Base-by-base conservation (phyloP, 2,888 invertebrate species). In the Rhogogaster chlorosoma region DNA sequence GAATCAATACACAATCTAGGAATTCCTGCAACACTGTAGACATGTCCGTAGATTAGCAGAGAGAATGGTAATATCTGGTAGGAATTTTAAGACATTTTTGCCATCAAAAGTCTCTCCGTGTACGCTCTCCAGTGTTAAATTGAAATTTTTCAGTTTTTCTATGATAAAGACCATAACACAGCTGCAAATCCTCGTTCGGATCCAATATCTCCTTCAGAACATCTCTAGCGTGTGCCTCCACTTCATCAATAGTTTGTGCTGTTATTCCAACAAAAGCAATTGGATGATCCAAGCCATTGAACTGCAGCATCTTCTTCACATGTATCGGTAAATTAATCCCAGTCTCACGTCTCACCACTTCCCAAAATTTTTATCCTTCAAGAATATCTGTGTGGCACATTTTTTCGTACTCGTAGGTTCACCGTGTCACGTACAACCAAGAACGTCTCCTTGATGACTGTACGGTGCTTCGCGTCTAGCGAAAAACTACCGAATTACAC, bases 361-460 rank as follows among this genome's bases (percentile, higher is more conserved):
- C 84, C 84, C 84, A 77, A 77, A 84, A 84, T 18, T 6, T 70
- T 84, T 84, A 75, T 0, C 77, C 84, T 77, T 77, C 61, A 36
- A 84, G 1, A 84, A 84, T 61, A 84, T 84, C 84, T 45, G 78
- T 57, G 32, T 77, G 78, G 64, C 64, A 78, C 84, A 84, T 84
- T 83, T 83, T 83, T 36, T 29, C 12, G 10, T 12, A 57, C 18
- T 10, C 9, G 57, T 57, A 18, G 75, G 2, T n/a, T 32, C n/a
- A 84, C 71, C 38, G 77, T 84, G 77, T 61, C 64, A 61, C 49
- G 67, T 84, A 2, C 18, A 84, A 36, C 71, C 67, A 36, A 83
- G 18, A 42, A 83, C 83, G n/a, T 67, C 22, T 61, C 83, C 10
- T 36, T 15, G 15, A 32, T 32, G 64, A 45, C 70, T 83, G 83